Percentiles rank a stretch among this genome's conserved stretches.
Conservation (phyloP, 2,113 vertebrate genomes). For the Hippocampus zosterae region DNA sequence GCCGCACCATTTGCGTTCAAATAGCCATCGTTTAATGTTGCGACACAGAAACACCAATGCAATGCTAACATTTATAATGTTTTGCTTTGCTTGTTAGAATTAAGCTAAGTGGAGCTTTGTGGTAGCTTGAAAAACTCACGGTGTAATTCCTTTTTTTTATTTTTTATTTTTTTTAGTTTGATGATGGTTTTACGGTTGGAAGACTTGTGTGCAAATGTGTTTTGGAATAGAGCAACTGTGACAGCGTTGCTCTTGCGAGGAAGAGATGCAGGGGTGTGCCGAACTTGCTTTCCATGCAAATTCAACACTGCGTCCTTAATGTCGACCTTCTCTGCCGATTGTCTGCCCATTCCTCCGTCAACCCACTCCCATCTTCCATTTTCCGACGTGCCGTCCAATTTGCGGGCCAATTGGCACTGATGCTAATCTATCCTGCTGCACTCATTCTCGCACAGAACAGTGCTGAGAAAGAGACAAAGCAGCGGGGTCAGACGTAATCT, state of each 20-base stretch:
- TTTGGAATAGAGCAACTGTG: not conserved
- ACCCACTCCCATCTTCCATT: constrained; percentile 49
- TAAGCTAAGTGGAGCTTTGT: no score
- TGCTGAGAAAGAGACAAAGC: constrained; percentile 43
- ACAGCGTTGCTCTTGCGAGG: constrained; percentile 6
- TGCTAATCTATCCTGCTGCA: constrained; percentile 64
- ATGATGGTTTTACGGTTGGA: no score
- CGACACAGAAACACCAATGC: no score
- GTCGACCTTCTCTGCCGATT: constrained; percentile 56
- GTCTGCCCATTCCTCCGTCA: constrained; percentile 46
- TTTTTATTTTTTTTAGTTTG: no score
- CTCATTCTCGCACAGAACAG: constrained; percentile 49
- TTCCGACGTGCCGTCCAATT: constrained; percentile 63
- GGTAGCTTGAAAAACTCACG: no score
- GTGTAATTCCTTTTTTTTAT: no score
- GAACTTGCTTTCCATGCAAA: constrained; percentile 35
- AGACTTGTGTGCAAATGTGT: not conserved
- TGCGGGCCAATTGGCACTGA: constrained; percentile 61
- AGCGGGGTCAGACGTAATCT: constrained; percentile 58
- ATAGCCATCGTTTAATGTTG: no score
- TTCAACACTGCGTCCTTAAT: constrained; percentile 24
- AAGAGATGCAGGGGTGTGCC: constrained; percentile 6
- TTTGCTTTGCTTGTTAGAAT: no score
- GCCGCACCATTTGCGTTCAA: no score
- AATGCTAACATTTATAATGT: no score